Evolutionary conservation across 23 tunicate genomes (phyloP).

Genomic region (Styela clava): DNA sequence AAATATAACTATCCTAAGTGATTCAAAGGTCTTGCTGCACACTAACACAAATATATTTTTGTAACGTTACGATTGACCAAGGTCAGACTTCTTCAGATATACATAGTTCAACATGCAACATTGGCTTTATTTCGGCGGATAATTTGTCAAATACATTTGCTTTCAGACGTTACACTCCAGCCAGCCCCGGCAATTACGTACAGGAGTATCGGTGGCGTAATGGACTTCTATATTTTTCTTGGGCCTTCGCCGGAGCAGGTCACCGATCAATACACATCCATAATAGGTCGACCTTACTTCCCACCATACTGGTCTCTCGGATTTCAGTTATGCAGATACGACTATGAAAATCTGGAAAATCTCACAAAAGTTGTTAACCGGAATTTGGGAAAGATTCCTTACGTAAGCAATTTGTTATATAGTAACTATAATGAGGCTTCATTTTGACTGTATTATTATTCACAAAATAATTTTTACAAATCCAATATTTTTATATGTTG

Average conservation of each 20-base stretch:
- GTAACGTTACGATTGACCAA: too few relatives aligned
- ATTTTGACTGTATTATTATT: neutral
- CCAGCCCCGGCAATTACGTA: constrained; percentile 93
- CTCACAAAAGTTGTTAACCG: constrained; percentile 22
- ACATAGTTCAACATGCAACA: too few relatives aligned
- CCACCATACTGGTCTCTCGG: constrained; percentile 99
- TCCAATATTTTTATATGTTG: neutral
- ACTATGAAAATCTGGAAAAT: constrained; percentile 37
- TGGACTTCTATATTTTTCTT: constrained; percentile 85
- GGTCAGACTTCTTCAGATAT: too few relatives aligned
- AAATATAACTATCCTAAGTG: too few relatives aligned
- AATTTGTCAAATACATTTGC: too few relatives aligned
- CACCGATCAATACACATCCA: constrained; percentile 65
- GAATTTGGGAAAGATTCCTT: constrained; percentile 25
- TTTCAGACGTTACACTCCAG: constrained; percentile 71
- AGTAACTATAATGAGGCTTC: too few relatives aligned
- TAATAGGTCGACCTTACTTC: constrained; percentile 78
- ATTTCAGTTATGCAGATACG: constrained; percentile 89
- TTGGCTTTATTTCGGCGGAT: too few relatives aligned
- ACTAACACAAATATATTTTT: too few relatives aligned
- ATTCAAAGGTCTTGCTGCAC: too few relatives aligned
- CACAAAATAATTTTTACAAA: neutral
- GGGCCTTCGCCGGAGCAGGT: constrained; percentile 89
- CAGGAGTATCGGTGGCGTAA: constrained; percentile 82
- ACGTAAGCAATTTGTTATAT: too few relatives aligned